These are phyloP conservation scores for Lumbricus terrestris DNA, from an alignment of 2,888 invertebrate species.

Conservation along the genomic window DNA sequence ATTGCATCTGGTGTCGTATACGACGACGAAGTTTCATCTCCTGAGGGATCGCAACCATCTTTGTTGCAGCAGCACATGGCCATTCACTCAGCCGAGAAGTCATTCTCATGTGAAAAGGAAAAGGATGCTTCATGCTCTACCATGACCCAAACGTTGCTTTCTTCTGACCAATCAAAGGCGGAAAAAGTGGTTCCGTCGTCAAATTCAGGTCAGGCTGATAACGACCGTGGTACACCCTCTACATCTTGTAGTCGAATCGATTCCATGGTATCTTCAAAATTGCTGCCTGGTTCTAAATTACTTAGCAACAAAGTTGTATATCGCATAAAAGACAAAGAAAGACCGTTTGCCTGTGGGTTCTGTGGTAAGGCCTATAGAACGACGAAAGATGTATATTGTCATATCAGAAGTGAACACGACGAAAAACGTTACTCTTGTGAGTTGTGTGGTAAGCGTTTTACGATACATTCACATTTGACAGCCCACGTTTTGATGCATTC, in stretches of 20 bases:
- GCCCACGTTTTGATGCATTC: not conserved
- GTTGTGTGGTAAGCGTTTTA: not conserved
- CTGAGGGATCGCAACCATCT: too few relatives aligned
- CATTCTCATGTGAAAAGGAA: too few relatives aligned
- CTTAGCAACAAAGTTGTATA: not conserved
- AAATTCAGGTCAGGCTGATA: too few relatives aligned
- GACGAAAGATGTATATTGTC: not conserved
- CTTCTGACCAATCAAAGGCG: too few relatives aligned
- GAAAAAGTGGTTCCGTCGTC: too few relatives aligned
- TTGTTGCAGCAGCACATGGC: too few relatives aligned
- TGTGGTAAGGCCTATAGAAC: not conserved
- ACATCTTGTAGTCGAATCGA: not conserved
- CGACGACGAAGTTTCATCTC: too few relatives aligned
- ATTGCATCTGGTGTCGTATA: too few relatives aligned
- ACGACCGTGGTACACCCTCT: too few relatives aligned
- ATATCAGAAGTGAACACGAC: not conserved
- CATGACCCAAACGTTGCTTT: too few relatives aligned
- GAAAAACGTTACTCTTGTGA: not conserved
- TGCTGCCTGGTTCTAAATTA: not conserved
- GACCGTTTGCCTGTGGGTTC: not conserved
- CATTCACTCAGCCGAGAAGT: too few relatives aligned
- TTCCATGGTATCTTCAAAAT: not conserved
- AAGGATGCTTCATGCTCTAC: too few relatives aligned
- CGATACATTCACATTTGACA: not conserved
- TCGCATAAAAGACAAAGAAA: not conserved